phyloP scores from a whole-genome alignment of 2,113 vertebrate genomes.

The Ornithorhynchus anatinus region DNA sequence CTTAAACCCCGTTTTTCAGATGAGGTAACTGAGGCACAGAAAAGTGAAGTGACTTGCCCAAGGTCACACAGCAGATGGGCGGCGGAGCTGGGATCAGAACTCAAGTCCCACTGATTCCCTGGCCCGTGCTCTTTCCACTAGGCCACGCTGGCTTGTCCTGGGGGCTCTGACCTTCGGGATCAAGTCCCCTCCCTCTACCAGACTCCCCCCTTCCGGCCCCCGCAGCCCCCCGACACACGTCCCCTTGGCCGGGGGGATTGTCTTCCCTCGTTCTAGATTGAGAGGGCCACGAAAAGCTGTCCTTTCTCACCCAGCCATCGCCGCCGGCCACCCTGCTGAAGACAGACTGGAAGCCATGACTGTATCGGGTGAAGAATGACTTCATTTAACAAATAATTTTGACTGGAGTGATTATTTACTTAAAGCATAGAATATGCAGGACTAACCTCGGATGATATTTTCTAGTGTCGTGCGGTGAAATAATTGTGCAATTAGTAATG shows the following conservation, averaged over 20 bases:
- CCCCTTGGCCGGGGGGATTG: no score
- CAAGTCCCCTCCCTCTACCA: no score
- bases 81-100: no score
- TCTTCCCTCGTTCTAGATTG: conserved; percentile 50
- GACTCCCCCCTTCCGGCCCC: no score
- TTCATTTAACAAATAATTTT: conserved; percentile 55
- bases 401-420: conserved; percentile 54
- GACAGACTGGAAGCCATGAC: conserved; percentile 36
- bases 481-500: conserved; percentile 60
- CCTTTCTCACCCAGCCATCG: conserved; percentile 53
- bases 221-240: not conserved
- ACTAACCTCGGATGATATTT: conserved; percentile 37
- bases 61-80: no score
- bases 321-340: conserved; percentile 49
- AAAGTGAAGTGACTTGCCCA: no score
- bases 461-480: conserved; percentile 40
- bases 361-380: conserved; percentile 37
- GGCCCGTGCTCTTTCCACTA: no score
- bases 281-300: conserved; percentile 48
- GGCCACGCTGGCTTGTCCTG: no score
- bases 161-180: no score
- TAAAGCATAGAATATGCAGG: conserved; percentile 53
- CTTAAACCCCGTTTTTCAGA: no score
- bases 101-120: no score
- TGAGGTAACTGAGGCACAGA: no score